These are phyloP conservation scores for Anastrepha obliqua DNA, from an alignment of 1,140 invertebrate species.

Conservation along the genomic window DNA sequence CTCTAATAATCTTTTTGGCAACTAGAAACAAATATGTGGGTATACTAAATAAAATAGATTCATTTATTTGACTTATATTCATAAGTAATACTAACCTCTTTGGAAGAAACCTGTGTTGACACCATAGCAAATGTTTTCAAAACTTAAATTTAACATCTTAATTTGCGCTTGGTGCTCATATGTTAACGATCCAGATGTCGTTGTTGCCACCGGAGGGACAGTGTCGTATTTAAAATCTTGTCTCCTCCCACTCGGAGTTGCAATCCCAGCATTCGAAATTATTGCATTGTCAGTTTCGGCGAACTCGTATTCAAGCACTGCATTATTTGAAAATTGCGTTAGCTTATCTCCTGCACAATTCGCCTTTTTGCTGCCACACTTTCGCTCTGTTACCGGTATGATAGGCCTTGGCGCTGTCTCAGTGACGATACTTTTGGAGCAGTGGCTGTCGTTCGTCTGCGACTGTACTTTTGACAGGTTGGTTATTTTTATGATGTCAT, in stretches of 20 bases:
- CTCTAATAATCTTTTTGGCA: no score
- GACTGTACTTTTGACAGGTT: background rate
- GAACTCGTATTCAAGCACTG: background rate
- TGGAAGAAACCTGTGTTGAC: slow-evolving; percentile 35
- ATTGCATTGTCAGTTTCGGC: background rate
- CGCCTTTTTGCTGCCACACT: background rate
- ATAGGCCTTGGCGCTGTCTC: background rate
- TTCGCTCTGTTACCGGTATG: background rate
- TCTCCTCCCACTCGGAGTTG: background rate
- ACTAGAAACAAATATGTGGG: no score
- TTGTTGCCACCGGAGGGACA: background rate
- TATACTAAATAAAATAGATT: no score
- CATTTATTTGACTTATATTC: no score
- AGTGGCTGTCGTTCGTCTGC: background rate
- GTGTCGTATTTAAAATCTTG: background rate
- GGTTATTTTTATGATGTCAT: background rate
- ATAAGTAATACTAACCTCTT: slow-evolving; percentile 24
- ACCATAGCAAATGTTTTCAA: slow-evolving; percentile 47
- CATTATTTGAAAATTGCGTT: background rate
- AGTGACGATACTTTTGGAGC: background rate
- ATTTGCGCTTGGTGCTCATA: background rate
- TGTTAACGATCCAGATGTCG: background rate
- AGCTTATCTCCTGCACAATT: background rate
- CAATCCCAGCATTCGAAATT: background rate
- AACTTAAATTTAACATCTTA: slow-evolving; percentile 29